Evolutionary conservation across 2,888 invertebrate genomes (phyloP).

Genomic region (Embidobia sp.): DNA sequence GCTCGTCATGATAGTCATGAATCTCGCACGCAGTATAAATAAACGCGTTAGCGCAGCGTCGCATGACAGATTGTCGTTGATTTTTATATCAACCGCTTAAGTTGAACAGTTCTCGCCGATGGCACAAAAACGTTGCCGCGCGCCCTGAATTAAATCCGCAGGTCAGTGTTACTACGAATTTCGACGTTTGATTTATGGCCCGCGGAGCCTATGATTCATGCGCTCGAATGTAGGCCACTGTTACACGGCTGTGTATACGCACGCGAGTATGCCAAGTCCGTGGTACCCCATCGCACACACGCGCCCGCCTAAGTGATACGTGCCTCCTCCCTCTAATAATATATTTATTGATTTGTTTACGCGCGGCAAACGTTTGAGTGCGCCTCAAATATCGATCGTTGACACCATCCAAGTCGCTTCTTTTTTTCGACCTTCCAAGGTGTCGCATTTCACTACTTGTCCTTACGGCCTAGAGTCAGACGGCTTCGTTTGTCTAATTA

Average conservation of each 20-base stretch:
- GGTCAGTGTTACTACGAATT: constrained; percentile 45
- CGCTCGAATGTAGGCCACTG: constrained; percentile 31
- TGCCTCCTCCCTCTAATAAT: background rate
- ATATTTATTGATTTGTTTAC: constrained; percentile 24
- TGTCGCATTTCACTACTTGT: too few relatives aligned
- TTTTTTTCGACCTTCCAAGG: too few relatives aligned
- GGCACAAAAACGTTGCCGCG: too few relatives aligned
- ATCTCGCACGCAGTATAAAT: constrained; percentile 56
- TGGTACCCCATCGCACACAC: constrained; percentile 4
- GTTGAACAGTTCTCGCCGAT: too few relatives aligned
- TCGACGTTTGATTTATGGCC: constrained; percentile 28
- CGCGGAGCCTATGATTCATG: constrained; percentile 27
- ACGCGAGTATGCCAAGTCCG: constrained; percentile 11
- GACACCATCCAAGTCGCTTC: background rate
- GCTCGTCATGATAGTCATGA: constrained; percentile 49
- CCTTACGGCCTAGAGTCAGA: too few relatives aligned
- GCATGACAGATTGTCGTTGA: constrained; percentile 43
- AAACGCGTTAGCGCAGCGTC: constrained; percentile 49
- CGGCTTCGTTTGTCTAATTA: too few relatives aligned
- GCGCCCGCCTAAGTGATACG: too few relatives aligned
- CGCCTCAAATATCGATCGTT: constrained; percentile 4
- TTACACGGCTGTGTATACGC: constrained; percentile 25
- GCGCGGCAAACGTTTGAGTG: constrained; percentile 1
- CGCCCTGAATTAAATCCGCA: constrained; percentile 25
- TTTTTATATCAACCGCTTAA: constrained; percentile 45